A percentile compares a stretch with the other conserved stretches of the same genome.
Evolutionary conservation across 1,140 invertebrate species (phyloP).

Genomic region (Brachionus plicatilis): DNA sequence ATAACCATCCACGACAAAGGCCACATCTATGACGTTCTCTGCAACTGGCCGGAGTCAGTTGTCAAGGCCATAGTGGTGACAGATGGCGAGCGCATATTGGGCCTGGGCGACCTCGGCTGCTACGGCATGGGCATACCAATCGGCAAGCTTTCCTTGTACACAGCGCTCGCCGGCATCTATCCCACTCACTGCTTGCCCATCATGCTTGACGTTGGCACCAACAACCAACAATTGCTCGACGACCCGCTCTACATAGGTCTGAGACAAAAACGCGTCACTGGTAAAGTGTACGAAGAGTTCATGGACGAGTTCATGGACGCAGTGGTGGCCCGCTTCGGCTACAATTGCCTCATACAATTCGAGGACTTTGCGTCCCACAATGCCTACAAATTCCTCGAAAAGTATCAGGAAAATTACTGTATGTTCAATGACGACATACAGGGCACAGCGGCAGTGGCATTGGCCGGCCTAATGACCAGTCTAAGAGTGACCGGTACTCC

Average conservation of each 20-base stretch:
- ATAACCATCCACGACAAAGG: constrained; percentile 93
- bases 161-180: constrained; percentile 51
- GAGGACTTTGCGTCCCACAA: constrained; percentile 57
- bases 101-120: constrained; percentile 54
- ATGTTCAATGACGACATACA: constrained; percentile 58
- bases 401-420: constrained; percentile 53
- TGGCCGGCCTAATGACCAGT: constrained; percentile 50
- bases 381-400: constrained; percentile 54
- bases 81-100: constrained; percentile 54
- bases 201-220: constrained; percentile 53
- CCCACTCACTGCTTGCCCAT: constrained; percentile 52
- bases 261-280: constrained; percentile 74
- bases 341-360: constrained; percentile 54
- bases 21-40: constrained; percentile 69
- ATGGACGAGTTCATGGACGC: constrained; percentile 97
- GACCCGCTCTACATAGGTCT: constrained; percentile 93
- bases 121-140: constrained; percentile 56
- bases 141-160: constrained; percentile 54
- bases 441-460: constrained; percentile 56
- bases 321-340: constrained; percentile 69
- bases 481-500: constrained; percentile 49
- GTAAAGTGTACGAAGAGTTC: constrained; percentile 83
- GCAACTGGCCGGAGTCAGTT: constrained; percentile 79
- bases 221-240: constrained; percentile 67
- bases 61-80: constrained; percentile 66